These are phyloP conservation scores for Holotrichia oblita DNA, from an alignment of 1,140 invertebrate genomes.

Conservation along the genomic window DNA sequence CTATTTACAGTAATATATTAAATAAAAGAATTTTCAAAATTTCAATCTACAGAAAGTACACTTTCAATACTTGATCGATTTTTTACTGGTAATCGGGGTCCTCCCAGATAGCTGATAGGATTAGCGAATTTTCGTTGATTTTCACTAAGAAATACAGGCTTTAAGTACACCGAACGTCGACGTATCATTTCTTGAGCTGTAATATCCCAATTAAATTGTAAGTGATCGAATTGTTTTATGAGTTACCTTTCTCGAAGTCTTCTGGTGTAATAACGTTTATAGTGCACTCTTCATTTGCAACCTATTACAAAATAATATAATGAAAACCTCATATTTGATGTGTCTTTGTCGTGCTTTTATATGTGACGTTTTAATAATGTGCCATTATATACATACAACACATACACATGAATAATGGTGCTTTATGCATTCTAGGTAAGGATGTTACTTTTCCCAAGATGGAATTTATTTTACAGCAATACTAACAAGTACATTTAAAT, in stretches of 20 bases:
- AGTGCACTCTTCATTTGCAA: conserved; percentile 3
- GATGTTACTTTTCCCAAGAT: not conserved
- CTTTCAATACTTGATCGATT: conserved; percentile 73
- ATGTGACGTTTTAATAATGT: not conserved
- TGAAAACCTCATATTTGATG: not conserved
- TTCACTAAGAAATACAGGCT: conserved; percentile 66
- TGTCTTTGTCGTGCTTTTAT: no score
- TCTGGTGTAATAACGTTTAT: not conserved
- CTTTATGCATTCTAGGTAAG: not conserved
- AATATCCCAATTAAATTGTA: conserved; percentile 17
- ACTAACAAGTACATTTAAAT: no score
- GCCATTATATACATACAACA: not conserved
- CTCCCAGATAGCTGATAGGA: conserved; percentile 77
- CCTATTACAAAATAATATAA: conserved; percentile 20
- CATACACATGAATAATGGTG: not conserved
- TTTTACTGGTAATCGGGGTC: conserved; percentile 66
- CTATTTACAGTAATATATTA: conserved; percentile 11
- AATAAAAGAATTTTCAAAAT: conserved; percentile 14
- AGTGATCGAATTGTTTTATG: not conserved
- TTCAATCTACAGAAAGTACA: conserved; percentile 75
- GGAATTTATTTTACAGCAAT: not conserved
- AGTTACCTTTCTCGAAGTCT: conserved; percentile 25
- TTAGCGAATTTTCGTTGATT: conserved; percentile 71
- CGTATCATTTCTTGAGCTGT: conserved; percentile 41
- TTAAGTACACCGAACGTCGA: conserved; percentile 40